A percentile compares a stretch with the other conserved stretches of the same genome.
Evolutionary conservation across 2,797 vertebrate species (phyloP).

Genomic region (Nothura maculosa): DNA sequence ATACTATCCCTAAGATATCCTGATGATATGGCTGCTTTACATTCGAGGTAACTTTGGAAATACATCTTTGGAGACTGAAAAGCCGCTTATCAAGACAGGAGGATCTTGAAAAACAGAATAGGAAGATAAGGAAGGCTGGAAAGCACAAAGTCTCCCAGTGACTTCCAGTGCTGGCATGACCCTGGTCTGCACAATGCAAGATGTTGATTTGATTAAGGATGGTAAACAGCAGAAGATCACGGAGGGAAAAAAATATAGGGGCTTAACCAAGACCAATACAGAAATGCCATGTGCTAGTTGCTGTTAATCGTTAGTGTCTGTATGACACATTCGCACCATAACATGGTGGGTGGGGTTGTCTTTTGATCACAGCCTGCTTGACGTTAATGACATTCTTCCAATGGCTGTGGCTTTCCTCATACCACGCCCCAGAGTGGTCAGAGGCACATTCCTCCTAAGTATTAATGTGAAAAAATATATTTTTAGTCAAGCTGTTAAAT

Average conservation of each 20-base stretch:
- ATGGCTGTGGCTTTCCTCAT: conserved; percentile 44
- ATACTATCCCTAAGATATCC: neutral
- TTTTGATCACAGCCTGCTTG: conserved; percentile 10
- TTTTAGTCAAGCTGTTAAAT: conserved; percentile 31
- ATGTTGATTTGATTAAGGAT: neutral
- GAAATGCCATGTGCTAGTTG: neutral
- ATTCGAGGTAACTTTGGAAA: neutral
- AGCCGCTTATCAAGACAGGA: neutral
- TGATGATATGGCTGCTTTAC: neutral
- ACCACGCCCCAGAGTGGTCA: conserved; percentile 27
- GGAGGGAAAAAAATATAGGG: neutral
- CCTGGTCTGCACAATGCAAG: neutral
- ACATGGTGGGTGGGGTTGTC: neutral
- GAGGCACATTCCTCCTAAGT: neutral
- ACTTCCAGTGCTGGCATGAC: neutral
- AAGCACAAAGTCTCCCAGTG: neutral
- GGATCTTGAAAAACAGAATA: neutral
- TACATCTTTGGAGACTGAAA: neutral
- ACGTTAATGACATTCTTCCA: conserved; percentile 51
- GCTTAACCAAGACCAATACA: neutral
- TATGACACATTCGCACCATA: conserved; percentile 45
- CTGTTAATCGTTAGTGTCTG: neutral
- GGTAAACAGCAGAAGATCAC: neutral
- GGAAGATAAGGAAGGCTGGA: neutral
- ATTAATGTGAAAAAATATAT: neutral